Percentiles rank a stretch among this genome's conserved stretches.
Evolutionary conservation across 2,113 vertebrate species (phyloP).

Genomic region (Dasypus novemcinctus): DNA sequence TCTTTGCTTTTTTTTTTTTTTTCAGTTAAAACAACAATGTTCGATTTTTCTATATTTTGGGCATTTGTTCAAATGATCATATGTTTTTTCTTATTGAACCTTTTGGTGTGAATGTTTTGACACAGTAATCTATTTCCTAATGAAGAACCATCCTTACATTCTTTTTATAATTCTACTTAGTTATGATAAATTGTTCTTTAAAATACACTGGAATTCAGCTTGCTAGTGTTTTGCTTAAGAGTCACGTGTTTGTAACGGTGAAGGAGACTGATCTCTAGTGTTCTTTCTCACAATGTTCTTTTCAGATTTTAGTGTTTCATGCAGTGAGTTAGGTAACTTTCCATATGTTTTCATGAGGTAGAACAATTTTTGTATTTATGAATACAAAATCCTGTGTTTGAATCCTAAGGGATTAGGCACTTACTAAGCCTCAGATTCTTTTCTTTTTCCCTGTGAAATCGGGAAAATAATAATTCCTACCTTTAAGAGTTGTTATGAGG

Average conservation of each 20-base stretch:
- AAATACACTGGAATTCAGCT: not conserved
- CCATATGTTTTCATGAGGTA: not conserved
- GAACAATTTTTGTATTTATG: not conserved
- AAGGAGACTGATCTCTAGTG: not conserved
- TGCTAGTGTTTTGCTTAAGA: not conserved
- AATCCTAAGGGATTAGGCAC: not conserved
- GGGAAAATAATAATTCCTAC: conserved; percentile 3
- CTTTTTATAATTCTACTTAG: not conserved
- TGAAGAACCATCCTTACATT: not conserved
- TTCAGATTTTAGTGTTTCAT: not conserved
- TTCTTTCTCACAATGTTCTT: not conserved
- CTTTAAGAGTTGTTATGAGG: not conserved
- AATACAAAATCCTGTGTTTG: not conserved
- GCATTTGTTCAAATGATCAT: not conserved
- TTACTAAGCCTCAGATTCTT: not conserved
- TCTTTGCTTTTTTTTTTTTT: not conserved
- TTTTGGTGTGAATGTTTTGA: not conserved
- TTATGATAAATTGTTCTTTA: not conserved
- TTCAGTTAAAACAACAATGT: not conserved
- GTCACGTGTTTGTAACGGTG: not conserved
- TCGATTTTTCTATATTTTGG: not conserved
- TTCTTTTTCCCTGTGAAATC: not conserved
- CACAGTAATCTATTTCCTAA: not conserved
- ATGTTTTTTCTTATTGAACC: not conserved
- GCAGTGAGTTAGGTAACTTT: not conserved